Percentiles rank a stretch among this genome's conserved stretches.
Evolutionary conservation across 2,797 vertebrate genomes (phyloP).

Genomic region (Mormyrus hasselquistii): DNA sequence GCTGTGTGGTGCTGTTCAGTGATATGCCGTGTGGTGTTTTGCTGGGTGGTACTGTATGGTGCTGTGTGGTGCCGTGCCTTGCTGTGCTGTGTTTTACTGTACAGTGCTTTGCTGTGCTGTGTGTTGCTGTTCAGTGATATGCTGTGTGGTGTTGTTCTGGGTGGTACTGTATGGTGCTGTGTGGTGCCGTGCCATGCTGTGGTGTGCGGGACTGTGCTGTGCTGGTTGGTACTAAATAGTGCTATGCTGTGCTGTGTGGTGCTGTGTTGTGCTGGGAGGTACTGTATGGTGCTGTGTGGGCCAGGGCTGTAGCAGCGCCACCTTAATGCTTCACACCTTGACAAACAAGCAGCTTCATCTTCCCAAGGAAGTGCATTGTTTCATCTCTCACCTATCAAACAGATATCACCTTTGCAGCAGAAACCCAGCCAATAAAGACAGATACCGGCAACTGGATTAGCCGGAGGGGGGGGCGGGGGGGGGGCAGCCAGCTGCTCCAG

Average conservation of each 20-base stretch:
- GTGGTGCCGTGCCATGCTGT: neutral
- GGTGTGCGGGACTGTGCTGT: neutral
- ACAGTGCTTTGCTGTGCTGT: no score
- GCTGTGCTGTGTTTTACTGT: no score
- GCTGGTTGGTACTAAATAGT: neutral
- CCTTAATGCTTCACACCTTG: neutral
- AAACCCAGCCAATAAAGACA: conserved; percentile 1
- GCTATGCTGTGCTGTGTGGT: neutral
- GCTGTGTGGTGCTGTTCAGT: neutral
- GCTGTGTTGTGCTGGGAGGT: neutral
- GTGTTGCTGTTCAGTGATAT: no score
- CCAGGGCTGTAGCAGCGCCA: neutral
- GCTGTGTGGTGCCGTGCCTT: no score
- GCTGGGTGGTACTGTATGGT: neutral
- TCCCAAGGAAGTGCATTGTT: neutral
- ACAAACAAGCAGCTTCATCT: neutral
- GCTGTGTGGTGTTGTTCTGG: neutral
- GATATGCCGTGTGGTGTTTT: no score
- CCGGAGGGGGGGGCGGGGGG: neutral
- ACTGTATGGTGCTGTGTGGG: neutral
- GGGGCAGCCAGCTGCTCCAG: neutral
- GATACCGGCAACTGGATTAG: conserved; percentile 6
- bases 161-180: neutral
- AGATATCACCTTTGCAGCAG: conserved; percentile 15
- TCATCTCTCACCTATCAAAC: conserved; percentile 24